phyloP scores from a whole-genome alignment of 2,888 invertebrate species.

The Escarpia spicata region DNA sequence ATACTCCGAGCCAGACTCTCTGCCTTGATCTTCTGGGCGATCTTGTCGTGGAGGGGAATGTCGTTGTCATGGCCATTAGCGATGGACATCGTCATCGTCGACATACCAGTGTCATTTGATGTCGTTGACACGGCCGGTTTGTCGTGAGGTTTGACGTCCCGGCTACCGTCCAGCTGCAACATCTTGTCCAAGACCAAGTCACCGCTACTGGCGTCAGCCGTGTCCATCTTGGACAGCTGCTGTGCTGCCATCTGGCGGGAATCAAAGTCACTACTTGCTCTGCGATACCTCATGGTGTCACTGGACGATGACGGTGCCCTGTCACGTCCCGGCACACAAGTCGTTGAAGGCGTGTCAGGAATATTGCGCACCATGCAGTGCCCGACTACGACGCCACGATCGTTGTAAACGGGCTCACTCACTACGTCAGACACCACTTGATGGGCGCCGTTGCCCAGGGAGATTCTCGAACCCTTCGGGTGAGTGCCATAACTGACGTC shows the following conservation, averaged over 20 bases:
- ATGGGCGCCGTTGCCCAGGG: too few species aligned
- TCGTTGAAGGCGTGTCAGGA: not conserved
- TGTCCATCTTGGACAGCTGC: not conserved
- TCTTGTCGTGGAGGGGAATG: conserved; percentile 54
- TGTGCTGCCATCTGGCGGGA: not conserved
- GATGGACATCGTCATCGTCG: not conserved
- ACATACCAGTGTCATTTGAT: not conserved
- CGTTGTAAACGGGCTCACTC: not conserved
- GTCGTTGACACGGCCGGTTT: not conserved
- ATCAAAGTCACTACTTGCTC: not conserved
- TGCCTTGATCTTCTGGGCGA: conserved; percentile 69
- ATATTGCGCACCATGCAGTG: not conserved
- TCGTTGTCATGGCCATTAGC: conserved; percentile 29
- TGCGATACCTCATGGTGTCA: not conserved
- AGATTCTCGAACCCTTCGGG: not conserved
- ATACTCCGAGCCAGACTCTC: conserved; percentile 62
- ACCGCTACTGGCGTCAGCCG: not conserved
- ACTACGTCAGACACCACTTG: not conserved
- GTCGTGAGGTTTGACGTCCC: conserved; percentile 19
- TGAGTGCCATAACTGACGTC: not conserved
- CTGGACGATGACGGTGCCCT: not conserved
- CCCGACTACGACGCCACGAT: not conserved
- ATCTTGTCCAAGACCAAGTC: not conserved
- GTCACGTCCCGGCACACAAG: not conserved
- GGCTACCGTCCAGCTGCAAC: conserved; percentile 8